Base-by-base conservation (phyloP, 1,140 invertebrate species). In the Cydia strobilella region DNA sequence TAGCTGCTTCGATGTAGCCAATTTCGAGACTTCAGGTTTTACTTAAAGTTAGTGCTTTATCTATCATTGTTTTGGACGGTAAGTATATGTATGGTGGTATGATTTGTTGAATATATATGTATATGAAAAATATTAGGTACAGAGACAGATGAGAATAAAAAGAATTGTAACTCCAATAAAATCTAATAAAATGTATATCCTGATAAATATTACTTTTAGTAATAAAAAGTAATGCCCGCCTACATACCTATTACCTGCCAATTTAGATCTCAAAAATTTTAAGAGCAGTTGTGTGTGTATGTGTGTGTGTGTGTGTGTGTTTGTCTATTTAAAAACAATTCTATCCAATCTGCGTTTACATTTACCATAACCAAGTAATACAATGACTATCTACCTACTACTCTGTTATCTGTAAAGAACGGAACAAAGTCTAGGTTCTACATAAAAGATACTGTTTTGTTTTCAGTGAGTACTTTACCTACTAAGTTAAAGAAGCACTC, bases 381-480 rank as follows among this genome's bases (percentile, higher is more conserved):
- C 6, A 48, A 13, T 2, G n/a, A 18, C 51, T 54, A 54, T 54
- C 51, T 54, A 23, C 18, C 51, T 54, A 10, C 2, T 54, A 18
- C 54, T 10, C 3, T 12, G 20, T 1, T 54, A 54, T 59, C 54
- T 59, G 9, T 2, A 15, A 54, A 54, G n/a, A 18, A 54, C 51
- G 7, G 15, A 20, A 54, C 15, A 54, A 18, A 54, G 6, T 6
- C 51, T 6, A 1, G 51, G 12, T 48, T 48, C 3, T 23, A 59
- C 54, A 23, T 23, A 59, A 59, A 59, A 59, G 54, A 59, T 59
- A 59, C 54, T 59, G 18, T 59, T 59, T 59, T 59, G 54, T n/a
- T 59, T 59, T 59, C 54, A 59, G 54, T 23, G 54, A 59, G 20
- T 59, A 3, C 48, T 51, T 51, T 59, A 59, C 18, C 9, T 59